Evolutionary conservation across 2,888 invertebrate species (phyloP), one percentile per base, ranked within the genome.

Genomic region (Dorcus parallelipipedus): DNA sequence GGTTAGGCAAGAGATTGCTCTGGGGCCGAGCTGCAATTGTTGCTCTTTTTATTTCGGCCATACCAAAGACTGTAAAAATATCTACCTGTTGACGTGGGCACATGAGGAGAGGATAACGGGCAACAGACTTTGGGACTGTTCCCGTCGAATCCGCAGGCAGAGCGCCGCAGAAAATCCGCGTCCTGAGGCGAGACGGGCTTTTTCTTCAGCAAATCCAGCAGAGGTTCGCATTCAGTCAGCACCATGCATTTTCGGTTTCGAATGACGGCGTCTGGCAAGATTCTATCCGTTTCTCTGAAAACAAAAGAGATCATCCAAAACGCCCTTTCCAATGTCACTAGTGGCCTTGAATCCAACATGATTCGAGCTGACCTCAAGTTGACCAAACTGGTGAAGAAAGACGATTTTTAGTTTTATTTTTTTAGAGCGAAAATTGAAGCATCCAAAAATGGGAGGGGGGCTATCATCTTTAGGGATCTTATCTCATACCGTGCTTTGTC

Each of bases 101-200:
- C 3, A 1, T 6, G 9, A 1, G 45, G 3, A 17, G 17, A 45
- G 9, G 10, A 45, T 14, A 64, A 33, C 5, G 74, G 71, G 63
- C 77, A 83, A 66, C 82, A 83, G 48, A 90, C 89, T 74, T 82
- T 82, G 2, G 90, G 88, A 6, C 80, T 67, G 52, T 70, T 67
- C 0, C 82, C 82, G 7, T 82, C 78, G 65, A 84, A 86, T 0
- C 90, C 89, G 68, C 92, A 91, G 63, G 87, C 86, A 6, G 90
- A 84, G 47, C 79, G 78, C 60, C 84, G 80, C 47, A 92, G 76
- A 63, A 83, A 84, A 9, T 76, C 71, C 0, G 80, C 76, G 23
- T 81, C 76, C 3, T 76, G 69, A 0, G 73, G 68, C 0, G 73
- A 67, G 6, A 80, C 73, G 2, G 79, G 80, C 2, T 78, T 74